These are phyloP conservation scores for Sebastes melanostomus DNA, from an alignment of 2,797 vertebrate genomes.

Conservation along the genomic window DNA sequence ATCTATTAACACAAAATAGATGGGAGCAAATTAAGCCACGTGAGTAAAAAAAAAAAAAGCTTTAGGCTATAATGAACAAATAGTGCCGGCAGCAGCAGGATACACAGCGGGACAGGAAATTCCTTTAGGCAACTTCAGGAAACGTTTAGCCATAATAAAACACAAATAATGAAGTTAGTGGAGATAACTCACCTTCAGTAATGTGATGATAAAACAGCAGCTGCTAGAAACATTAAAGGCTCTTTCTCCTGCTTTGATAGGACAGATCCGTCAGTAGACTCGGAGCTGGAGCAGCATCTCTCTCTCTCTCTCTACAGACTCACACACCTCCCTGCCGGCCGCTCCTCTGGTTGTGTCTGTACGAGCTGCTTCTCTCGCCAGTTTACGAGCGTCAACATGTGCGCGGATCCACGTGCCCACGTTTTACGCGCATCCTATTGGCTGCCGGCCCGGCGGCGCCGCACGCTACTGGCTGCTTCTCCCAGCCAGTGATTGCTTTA, in stretches of 20 bases:
- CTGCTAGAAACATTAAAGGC: not conserved
- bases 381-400: constrained; percentile 83
- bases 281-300: constrained; percentile 47
- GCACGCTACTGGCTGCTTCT: constrained; percentile 61
- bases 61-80: not conserved
- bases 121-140: constrained; percentile 55
- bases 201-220: constrained; percentile 6
- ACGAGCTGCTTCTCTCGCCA: constrained; percentile 61
- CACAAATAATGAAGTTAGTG: not conserved
- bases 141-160: constrained; percentile 1
- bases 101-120: constrained; percentile 55
- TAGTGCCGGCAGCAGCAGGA: constrained; percentile 1
- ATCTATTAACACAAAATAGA: not conserved
- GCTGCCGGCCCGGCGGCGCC: constrained; percentile 49
- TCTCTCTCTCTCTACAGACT: not conserved
- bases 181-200: constrained; percentile 58
- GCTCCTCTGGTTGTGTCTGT: constrained; percentile 58
- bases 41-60: not conserved
- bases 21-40: not conserved
- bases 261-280: constrained; percentile 31
- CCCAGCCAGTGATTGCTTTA: constrained; percentile 70
- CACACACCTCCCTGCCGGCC: constrained; percentile 43
- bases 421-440: constrained; percentile 70
- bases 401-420: constrained; percentile 84
- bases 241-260: constrained; percentile 1